Evolutionary conservation across 35 echinoderm and acorn worm species (phyloP).

Genomic region (Nesometra sesokonis): DNA sequence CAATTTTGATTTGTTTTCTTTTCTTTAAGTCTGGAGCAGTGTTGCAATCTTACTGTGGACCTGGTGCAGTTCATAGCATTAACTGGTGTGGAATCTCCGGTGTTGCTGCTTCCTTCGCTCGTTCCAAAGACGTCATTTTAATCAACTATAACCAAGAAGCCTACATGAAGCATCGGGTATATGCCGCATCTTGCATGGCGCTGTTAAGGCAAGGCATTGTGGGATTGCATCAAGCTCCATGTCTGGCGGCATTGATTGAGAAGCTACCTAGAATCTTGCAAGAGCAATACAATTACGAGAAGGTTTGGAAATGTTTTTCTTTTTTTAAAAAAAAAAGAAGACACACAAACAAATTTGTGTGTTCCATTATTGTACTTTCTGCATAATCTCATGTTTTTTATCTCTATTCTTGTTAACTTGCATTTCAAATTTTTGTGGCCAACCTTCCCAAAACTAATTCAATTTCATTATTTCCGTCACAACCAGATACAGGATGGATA

Average conservation of each 20-base stretch:
- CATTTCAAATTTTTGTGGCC: too few relatives aligned
- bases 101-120: slow-evolving; percentile 45
- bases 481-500: too few relatives aligned
- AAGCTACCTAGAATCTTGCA: slow-evolving; percentile 76
- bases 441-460: too few relatives aligned
- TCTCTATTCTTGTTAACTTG: too few relatives aligned
- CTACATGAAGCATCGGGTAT: slow-evolving; percentile 59
- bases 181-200: slow-evolving; percentile 61
- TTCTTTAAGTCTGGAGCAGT: slow-evolving; percentile 54
- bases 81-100: slow-evolving; percentile 55
- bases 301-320: slow-evolving; percentile 35
- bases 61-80: slow-evolving; percentile 47
- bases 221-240: slow-evolving; percentile 83
- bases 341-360: too few relatives aligned
- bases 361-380: too few relatives aligned
- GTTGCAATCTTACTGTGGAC: slow-evolving; percentile 55
- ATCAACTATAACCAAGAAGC: slow-evolving; percentile 55
- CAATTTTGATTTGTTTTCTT: not conserved
- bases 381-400: too few relatives aligned
- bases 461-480: too few relatives aligned
- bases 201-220: slow-evolving; percentile 67
- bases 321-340: too few relatives aligned
- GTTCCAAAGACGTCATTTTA: slow-evolving; percentile 46
- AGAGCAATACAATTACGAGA: slow-evolving; percentile 91
- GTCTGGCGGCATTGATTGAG: slow-evolving; percentile 74